Evolutionary conservation across 2,113 vertebrate species (phyloP).

Genomic region (Cygnus buccinator): DNA sequence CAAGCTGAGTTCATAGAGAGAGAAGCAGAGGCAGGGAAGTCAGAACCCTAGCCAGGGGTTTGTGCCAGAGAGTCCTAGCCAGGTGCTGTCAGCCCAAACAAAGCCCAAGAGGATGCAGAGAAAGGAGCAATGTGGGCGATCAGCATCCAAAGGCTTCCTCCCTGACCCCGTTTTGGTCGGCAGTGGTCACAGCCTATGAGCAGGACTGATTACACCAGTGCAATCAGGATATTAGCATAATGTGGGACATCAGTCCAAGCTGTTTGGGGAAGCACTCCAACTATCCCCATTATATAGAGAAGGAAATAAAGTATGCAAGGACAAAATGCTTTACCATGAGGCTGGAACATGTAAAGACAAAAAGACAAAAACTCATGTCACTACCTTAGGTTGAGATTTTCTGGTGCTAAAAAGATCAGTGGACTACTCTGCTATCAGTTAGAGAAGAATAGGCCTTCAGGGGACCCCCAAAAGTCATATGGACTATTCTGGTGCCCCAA

Average conservation of each 20-base stretch:
- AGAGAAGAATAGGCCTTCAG: background rate
- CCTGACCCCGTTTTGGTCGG: background rate
- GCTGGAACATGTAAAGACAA: background rate
- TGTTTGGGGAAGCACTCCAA: background rate
- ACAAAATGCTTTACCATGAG: background rate
- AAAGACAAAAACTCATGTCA: background rate
- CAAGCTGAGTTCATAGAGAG: background rate
- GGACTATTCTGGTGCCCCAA: background rate
- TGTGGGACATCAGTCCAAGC: background rate
- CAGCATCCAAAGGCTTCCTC: background rate
- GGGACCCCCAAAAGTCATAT: background rate
- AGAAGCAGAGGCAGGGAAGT: background rate
- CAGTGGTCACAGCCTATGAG: background rate
- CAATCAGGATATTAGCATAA: background rate
- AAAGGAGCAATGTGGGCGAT: background rate
- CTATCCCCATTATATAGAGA: background rate
- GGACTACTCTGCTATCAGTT: background rate
- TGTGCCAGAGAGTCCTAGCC: background rate
- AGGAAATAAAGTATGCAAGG: background rate
- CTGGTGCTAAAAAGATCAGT: background rate
- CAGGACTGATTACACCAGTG: background rate
- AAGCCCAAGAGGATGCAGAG: background rate
- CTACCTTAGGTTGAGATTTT: background rate
- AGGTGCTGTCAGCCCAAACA: background rate
- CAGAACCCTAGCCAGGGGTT: background rate